These are phyloP conservation scores for Semnopithecus entellus DNA, from an alignment of 2,113 vertebrate genomes.

Conservation along the genomic window DNA sequence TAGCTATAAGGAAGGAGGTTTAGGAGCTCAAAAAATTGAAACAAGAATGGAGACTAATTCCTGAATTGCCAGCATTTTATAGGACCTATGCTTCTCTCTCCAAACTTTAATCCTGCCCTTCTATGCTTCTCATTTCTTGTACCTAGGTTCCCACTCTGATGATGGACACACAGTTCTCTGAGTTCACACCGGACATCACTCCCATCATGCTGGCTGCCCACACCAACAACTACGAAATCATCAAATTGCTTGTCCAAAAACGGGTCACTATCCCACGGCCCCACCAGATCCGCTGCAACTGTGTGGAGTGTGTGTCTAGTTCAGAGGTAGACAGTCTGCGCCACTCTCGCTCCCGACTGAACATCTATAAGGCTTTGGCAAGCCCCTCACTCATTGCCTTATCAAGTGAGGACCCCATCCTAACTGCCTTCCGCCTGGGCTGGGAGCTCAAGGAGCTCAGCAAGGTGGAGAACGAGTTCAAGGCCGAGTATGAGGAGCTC, in stretches of 20 bases:
- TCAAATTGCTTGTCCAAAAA: conserved; percentile 96
- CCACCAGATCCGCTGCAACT: conserved; percentile 97
- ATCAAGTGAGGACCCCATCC: conserved; percentile 92
- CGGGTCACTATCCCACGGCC: conserved; percentile 96
- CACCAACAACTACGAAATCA: conserved; percentile 99
- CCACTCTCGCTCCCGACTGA: conserved; percentile 95
- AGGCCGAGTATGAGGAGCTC: conserved; percentile 98
- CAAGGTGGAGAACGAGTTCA: conserved; percentile 99
- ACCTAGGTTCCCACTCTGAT: conserved; percentile 93
- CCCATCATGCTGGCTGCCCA: conserved; percentile 99
- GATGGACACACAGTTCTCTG: conserved; percentile 98
- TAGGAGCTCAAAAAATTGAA: background rate
- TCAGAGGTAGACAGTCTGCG: conserved; percentile 97
- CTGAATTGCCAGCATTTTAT: background rate
- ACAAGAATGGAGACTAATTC: background rate
- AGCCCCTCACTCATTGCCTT: conserved; percentile 97
- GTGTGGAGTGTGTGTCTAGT: conserved; percentile 97
- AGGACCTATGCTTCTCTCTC: background rate
- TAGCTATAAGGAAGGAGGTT: background rate
- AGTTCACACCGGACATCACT: conserved; percentile 98
- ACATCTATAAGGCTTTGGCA: conserved; percentile 97
- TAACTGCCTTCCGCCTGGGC: conserved; percentile 96
- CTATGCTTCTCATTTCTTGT: conserved; percentile 52
- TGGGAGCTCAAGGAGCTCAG: conserved; percentile 99
- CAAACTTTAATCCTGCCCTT: conserved; percentile 10